Evolutionary conservation across 1,140 invertebrate species (phyloP).

Genomic region (Drosophila albomicans): DNA sequence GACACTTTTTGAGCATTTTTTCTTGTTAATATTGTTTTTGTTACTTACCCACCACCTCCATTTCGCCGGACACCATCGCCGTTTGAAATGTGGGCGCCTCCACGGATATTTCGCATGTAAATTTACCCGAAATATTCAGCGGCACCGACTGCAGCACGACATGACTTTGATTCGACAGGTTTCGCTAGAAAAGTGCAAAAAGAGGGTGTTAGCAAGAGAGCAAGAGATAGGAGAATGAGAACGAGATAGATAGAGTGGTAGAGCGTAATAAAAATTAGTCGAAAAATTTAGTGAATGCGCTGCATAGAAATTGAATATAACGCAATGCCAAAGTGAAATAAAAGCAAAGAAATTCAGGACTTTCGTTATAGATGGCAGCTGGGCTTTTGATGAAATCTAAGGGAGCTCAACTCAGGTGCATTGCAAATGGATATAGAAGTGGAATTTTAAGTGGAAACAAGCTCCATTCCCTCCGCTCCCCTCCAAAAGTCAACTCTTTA

Average conservation of each 20-base stretch:
- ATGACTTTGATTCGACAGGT: slow-evolving; percentile 88
- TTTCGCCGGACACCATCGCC: slow-evolving; percentile 88
- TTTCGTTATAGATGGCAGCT: slow-evolving; percentile 56
- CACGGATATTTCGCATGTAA: slow-evolving; percentile 93
- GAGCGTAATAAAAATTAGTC: slow-evolving; percentile 73
- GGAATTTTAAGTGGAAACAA: slow-evolving; percentile 55
- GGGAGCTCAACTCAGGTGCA: background rate
- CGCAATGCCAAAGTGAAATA: slow-evolving; percentile 40
- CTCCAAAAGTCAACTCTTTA: slow-evolving; percentile 15
- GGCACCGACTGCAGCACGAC: slow-evolving; percentile 87
- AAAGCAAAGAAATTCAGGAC: slow-evolving; percentile 18
- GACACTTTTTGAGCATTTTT: background rate
- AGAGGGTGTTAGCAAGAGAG: slow-evolving; percentile 29
- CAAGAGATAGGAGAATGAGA: slow-evolving; percentile 25
- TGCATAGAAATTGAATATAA: slow-evolving; percentile 78
- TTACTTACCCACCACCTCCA: slow-evolving; percentile 91
- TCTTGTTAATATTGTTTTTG: slow-evolving; percentile 9
- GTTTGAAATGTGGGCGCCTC: slow-evolving; percentile 95
- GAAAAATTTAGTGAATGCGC: slow-evolving; percentile 66
- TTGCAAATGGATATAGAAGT: slow-evolving; percentile 58
- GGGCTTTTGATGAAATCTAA: slow-evolving; percentile 40
- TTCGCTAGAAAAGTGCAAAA: slow-evolving; percentile 81
- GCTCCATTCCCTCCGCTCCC: background rate
- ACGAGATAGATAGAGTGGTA: slow-evolving; percentile 8
- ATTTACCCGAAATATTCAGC: slow-evolving; percentile 88